Evolutionary conservation across 2,888 invertebrate genomes (phyloP).

Genomic region (Campopleginae sp.): DNA sequence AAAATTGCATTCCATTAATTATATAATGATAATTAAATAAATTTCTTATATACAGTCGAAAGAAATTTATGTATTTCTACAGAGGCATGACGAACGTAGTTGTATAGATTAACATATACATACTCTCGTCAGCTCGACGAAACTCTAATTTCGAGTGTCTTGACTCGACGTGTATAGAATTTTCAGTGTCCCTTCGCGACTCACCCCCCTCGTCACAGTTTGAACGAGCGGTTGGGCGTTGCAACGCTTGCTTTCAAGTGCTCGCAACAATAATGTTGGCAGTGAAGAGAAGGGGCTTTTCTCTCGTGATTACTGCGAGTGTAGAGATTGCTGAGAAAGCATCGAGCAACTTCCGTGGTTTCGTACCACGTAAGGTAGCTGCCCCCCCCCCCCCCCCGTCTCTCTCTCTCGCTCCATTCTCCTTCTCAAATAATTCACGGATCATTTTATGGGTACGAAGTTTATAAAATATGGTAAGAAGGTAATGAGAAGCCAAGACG

Average conservation of each 20-base stretch:
- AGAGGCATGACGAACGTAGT: background rate
- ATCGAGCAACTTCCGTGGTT: conserved; percentile 22
- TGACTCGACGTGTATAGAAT: conserved; percentile 23
- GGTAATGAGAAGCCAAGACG: background rate
- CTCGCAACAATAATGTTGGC: conserved; percentile 43
- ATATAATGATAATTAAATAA: background rate
- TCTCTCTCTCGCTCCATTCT: background rate
- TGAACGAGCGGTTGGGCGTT: conserved; percentile 26
- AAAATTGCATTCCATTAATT: no score
- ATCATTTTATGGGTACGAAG: background rate
- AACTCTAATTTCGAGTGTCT: conserved; percentile 57
- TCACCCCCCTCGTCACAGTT: background rate
- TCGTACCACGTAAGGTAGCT: conserved; percentile 11
- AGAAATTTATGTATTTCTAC: background rate
- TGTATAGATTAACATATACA: background rate
- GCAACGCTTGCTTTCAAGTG: conserved; percentile 31
- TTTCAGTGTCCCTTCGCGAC: conserved; percentile 4
- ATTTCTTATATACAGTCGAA: background rate
- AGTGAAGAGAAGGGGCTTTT: conserved; percentile 14
- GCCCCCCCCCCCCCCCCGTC: background rate
- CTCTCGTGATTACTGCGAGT: conserved; percentile 16
- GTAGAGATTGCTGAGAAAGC: conserved; percentile 25
- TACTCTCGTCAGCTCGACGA: conserved; percentile 37
- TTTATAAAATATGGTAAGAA: background rate
- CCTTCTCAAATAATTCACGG: background rate